Base-by-base conservation (phyloP, 2,888 invertebrate species). In the Alviniconcha strummeri region DNA sequence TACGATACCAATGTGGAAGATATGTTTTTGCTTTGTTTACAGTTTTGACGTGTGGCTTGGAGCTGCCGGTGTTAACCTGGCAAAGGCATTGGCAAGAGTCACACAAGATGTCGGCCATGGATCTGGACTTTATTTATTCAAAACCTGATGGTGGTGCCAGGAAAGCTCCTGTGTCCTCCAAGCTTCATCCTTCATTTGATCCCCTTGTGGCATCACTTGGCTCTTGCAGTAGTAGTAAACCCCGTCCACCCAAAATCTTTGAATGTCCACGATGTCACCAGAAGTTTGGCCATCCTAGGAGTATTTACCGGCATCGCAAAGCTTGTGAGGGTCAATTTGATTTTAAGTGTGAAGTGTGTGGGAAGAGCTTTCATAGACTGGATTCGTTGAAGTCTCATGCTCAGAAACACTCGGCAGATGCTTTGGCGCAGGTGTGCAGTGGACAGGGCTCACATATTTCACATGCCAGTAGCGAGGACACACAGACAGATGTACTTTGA, bases 351-450 rank as follows among this genome's bases (percentile, higher is more conserved):
- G 55, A 80, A 7, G 13, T 82, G 8, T 85, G 85, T 80, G 85
- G 82, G 36, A 82, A 83, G 77, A 82, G 52, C 54, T 85, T 85
- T 72, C 81, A 85, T 57, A 82, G 85, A 3, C 80, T 76, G n/a
- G 85, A 85, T 80, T 85, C 85, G 13, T 54, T 84, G 17, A 85
- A 76, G 72, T 69, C 76, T 56, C 85, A 85, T 60, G 72, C 69
- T 72, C 64, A 82, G 82, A 82, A 69, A 56, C 80, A 80, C 69
- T 55, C 69, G 11, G 69, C 19, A 55, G n/a, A 19, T 7, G 19
- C 17, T 71, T 7, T 8, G 13, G 19, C 19, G 1, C 71, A 71
- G 19, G 7, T 71, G 17, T 36, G 36, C 36, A 36, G 36, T 36
- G 36, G 36, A 36, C 36, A 36, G 36, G 36, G 36, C 36, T 36